phyloP scores from a whole-genome alignment of 2,797 vertebrate species.

The Phylloscopus collybita region DNA sequence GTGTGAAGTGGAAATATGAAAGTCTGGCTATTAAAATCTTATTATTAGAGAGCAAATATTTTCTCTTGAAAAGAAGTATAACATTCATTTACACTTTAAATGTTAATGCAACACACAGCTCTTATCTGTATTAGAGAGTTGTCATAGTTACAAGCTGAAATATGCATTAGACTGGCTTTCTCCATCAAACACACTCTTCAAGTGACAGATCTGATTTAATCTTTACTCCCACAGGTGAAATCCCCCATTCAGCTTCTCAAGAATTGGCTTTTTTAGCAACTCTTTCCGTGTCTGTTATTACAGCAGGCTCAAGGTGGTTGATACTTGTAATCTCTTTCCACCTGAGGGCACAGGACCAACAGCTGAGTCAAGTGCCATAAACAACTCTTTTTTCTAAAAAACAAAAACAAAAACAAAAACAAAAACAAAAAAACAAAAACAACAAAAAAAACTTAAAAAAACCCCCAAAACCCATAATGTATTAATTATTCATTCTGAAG shows the following conservation, averaged over 20 bases:
- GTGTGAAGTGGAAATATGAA: neutral
- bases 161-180: neutral
- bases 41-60: slow-evolving; percentile 47
- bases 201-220: slow-evolving; percentile 31
- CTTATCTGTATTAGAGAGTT: slow-evolving; percentile 12
- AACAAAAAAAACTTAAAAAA: no score
- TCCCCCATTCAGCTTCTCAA: neutral
- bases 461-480: no score
- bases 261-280: neutral
- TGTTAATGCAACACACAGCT: slow-evolving; percentile 13
- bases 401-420: no score
- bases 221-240: slow-evolving; percentile 3
- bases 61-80: slow-evolving; percentile 10
- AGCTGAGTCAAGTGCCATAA: neutral
- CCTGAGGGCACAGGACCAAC: neutral
- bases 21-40: slow-evolving; percentile 1
- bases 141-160: slow-evolving; percentile 42
- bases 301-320: neutral
- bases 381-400: neutral
- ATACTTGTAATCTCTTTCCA: slow-evolving; percentile 2
- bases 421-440: no score
- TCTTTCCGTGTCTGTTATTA: neutral
- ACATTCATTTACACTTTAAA: slow-evolving; percentile 38
- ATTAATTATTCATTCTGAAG: neutral
- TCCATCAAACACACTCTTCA: slow-evolving; percentile 5